Percentiles rank a stretch among this genome's conserved stretches.
phyloP scores from a whole-genome alignment of 2,888 invertebrate genomes.

The Achlya flavicornis region DNA sequence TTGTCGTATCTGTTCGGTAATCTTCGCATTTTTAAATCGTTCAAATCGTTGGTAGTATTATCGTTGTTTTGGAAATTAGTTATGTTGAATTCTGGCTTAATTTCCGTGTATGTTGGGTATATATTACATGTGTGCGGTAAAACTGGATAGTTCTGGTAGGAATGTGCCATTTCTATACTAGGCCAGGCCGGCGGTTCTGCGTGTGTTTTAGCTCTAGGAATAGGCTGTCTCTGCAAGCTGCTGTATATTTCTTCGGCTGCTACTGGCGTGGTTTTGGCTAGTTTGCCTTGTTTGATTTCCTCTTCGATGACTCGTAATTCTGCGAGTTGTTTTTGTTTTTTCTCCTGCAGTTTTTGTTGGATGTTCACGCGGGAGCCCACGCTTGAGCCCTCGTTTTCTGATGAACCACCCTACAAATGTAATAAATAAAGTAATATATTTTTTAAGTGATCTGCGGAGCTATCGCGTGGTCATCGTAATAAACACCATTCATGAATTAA shows the following conservation, averaged over 20 bases:
- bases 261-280: slow-evolving; percentile 82
- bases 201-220: slow-evolving; percentile 88
- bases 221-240: slow-evolving; percentile 85
- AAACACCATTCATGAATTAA: too few species aligned
- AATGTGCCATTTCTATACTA: slow-evolving; percentile 72
- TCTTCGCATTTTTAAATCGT: slow-evolving; percentile 54
- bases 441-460: too few species aligned
- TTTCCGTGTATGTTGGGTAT: slow-evolving; percentile 75
- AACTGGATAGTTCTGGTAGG: slow-evolving; percentile 78
- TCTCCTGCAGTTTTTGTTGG: slow-evolving; percentile 93
- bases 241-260: slow-evolving; percentile 83
- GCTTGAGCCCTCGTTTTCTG: slow-evolving; percentile 90
- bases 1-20: slow-evolving; percentile 59
- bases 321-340: slow-evolving; percentile 93
- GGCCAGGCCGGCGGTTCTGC: slow-evolving; percentile 83
- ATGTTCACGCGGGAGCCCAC: slow-evolving; percentile 91
- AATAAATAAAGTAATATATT: not conserved
- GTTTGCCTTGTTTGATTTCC: slow-evolving; percentile 93
- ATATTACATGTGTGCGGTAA: slow-evolving; percentile 66
- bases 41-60: slow-evolving; percentile 37
- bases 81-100: slow-evolving; percentile 66
- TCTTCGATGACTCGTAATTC: slow-evolving; percentile 91
- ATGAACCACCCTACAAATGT: slow-evolving; percentile 83
- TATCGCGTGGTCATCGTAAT: too few species aligned
- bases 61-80: slow-evolving; percentile 53